Percentiles rank a stretch among this genome's conserved stretches.
Conservation (phyloP, 2,113 vertebrate species). For the Butastur rufipennis region DNA sequence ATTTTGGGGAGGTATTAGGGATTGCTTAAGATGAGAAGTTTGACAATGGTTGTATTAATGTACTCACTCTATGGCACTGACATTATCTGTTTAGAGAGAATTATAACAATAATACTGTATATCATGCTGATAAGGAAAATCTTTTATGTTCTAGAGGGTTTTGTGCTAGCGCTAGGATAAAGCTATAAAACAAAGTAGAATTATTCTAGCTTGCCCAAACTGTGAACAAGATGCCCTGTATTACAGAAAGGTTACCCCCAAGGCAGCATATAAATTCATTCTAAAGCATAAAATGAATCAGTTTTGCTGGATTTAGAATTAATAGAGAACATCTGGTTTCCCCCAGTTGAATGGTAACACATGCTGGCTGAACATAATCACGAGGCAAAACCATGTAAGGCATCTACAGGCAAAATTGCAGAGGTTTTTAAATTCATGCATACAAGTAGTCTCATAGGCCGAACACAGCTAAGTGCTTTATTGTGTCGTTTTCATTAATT, state of each 20-base stretch:
- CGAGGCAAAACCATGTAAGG: background rate
- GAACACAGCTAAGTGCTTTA: background rate
- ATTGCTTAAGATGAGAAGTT: background rate
- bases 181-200: background rate
- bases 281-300: conserved; percentile 17
- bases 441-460: background rate
- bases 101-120: background rate
- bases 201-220: background rate
- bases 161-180: background rate
- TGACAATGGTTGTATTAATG: background rate
- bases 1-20: background rate
- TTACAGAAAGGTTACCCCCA: background rate
- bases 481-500: background rate
- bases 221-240: background rate
- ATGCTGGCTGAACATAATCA: background rate
- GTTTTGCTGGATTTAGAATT: conserved; percentile 38
- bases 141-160: background rate
- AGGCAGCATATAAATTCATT: conserved; percentile 23
- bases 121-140: background rate
- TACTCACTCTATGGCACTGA: background rate
- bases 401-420: background rate
- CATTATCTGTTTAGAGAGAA: background rate
- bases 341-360: background rate
- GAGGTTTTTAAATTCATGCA: background rate
- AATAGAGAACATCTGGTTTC: conserved; percentile 34